A percentile compares a stretch with the other conserved stretches of the same genome.
Evolutionary conservation across 2,888 invertebrate species (phyloP).

Genomic region (Cerastoderma edule): DNA sequence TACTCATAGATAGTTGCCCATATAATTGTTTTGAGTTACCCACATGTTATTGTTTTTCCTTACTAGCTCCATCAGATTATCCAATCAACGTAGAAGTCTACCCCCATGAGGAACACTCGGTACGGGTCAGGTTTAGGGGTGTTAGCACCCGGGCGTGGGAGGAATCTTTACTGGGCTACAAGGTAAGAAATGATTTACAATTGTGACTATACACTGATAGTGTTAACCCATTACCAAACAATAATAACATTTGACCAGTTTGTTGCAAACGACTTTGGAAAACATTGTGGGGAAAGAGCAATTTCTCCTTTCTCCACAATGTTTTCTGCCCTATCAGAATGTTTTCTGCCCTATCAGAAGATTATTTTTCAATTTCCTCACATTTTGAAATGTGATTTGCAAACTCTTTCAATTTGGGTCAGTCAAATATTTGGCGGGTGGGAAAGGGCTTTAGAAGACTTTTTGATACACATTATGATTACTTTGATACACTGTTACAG

Average conservation of each 20-base stretch:
- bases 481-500: too few species aligned
- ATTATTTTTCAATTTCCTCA: too few species aligned
- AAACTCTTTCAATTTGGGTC: too few species aligned
- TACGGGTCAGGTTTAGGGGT: conserved; percentile 96
- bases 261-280: neutral
- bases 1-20: too few species aligned
- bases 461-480: too few species aligned
- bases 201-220: neutral
- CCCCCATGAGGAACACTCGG: conserved; percentile 93
- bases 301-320: neutral
- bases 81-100: conserved; percentile 95
- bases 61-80: conserved; percentile 96
- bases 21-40: too few species aligned
- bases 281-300: neutral
- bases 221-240: neutral
- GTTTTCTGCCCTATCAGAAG: too few species aligned
- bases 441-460: too few species aligned
- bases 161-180: conserved; percentile 96
- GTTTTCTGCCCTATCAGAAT: too few species aligned
- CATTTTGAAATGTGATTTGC: too few species aligned
- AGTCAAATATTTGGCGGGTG: too few species aligned
- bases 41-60: too few species aligned
- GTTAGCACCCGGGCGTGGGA: conserved; percentile 93
- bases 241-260: neutral
- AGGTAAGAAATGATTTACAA: conserved; percentile 87